A percentile compares a stretch with the other conserved stretches of the same genome.
Evolutionary conservation across 2,888 invertebrate species (phyloP).

Genomic region (Dynastes maya): DNA sequence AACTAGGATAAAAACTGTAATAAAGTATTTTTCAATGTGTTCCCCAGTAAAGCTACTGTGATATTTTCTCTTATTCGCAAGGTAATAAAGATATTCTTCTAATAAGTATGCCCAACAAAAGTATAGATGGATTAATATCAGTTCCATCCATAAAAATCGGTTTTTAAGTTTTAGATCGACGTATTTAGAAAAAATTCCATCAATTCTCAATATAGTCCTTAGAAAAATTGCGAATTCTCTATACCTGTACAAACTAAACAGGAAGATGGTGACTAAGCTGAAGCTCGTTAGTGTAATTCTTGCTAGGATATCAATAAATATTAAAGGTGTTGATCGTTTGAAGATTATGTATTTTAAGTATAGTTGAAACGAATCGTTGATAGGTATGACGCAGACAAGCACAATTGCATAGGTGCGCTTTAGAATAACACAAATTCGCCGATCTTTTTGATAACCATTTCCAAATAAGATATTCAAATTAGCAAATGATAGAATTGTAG

Average conservation of each 20-base stretch:
- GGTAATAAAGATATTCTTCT: conserved; percentile 3
- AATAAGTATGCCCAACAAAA: conserved; percentile 9
- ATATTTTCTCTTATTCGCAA: neutral
- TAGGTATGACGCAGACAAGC: neutral
- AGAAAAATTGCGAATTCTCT: conserved; percentile 4
- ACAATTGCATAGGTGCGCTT: conserved; percentile 1
- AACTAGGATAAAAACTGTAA: conserved; percentile 14
- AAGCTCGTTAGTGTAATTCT: conserved; percentile 6
- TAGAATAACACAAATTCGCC: neutral
- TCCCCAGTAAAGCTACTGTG: neutral
- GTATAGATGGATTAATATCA: conserved; percentile 15
- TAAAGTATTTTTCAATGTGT: conserved; percentile 29
- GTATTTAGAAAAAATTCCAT: conserved; percentile 15
- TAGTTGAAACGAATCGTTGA: neutral
- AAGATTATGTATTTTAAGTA: neutral
- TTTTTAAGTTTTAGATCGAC: neutral
- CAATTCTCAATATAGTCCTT: neutral
- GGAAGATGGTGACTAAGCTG: conserved; percentile 6
- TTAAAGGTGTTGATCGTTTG: neutral
- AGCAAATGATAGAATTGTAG: neutral
- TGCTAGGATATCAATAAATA: neutral
- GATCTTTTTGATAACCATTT: neutral
- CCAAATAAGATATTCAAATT: conserved; percentile 23
- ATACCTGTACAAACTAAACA: conserved; percentile 21
- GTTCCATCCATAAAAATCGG: neutral